phyloP scores from a whole-genome alignment of 1,140 invertebrate species.

The Globodera rostochiensis region DNA sequence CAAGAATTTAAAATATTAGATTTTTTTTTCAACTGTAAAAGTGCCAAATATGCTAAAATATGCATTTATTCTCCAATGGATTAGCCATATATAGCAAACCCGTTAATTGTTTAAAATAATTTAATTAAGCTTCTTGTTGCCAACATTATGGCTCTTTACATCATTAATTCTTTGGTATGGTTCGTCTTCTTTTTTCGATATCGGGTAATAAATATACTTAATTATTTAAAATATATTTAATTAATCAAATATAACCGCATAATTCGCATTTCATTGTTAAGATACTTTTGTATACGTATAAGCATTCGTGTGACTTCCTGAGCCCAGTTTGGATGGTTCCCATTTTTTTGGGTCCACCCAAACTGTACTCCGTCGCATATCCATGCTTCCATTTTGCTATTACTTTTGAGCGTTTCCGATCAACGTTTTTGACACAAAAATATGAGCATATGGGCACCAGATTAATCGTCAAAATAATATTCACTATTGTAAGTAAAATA shows the following conservation, averaged over 20 bases:
- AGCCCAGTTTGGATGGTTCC: slow-evolving; percentile 21
- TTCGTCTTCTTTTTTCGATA: slow-evolving; percentile 19
- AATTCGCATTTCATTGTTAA: neutral
- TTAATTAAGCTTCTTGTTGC: slow-evolving; percentile 18
- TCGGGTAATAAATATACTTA: neutral
- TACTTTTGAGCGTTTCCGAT: slow-evolving; percentile 15
- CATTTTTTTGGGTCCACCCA: neutral
- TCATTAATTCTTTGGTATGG: slow-evolving; percentile 11
- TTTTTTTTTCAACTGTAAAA: neutral
- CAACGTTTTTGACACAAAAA: slow-evolving; percentile 17
- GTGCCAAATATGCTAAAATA: slow-evolving; percentile 6
- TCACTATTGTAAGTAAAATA: neutral
- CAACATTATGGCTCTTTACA: slow-evolving; percentile 19
- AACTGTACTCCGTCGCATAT: slow-evolving; percentile 18
- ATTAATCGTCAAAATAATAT: neutral
- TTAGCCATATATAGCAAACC: too few species aligned
- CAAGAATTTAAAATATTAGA: neutral
- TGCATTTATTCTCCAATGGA: too few species aligned
- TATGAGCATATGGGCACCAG: neutral
- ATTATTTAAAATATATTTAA: too few species aligned
- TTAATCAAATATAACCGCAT: too few species aligned
- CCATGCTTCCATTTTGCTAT: slow-evolving; percentile 21
- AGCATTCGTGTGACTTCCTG: slow-evolving; percentile 15
- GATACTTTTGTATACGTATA: slow-evolving; percentile 19
- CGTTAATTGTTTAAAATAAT: neutral